A percentile compares a stretch with the other conserved stretches of the same genome.
Conservation (phyloP, 2,113 vertebrate species). For the Urocynchramus pylzowi region DNA sequence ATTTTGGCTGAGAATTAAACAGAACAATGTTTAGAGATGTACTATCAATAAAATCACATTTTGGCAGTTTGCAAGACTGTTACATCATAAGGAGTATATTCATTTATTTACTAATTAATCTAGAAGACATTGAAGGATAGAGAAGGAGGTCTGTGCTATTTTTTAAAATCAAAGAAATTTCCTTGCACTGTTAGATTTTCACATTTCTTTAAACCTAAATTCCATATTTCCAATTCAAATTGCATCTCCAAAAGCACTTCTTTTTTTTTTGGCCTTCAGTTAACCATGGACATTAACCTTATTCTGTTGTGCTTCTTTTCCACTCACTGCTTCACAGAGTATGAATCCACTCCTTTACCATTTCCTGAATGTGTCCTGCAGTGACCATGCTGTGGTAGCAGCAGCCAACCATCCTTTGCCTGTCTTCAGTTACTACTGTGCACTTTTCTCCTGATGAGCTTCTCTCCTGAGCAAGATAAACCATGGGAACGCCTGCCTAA, state of each 20-base stretch:
- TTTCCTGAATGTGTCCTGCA: not conserved
- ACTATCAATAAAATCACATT: not conserved
- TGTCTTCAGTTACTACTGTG: fast-evolving
- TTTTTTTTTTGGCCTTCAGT: not conserved
- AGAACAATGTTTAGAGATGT: not conserved
- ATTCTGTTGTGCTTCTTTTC: not conserved
- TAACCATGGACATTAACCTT: not conserved
- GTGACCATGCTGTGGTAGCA: not conserved
- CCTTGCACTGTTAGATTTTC: not conserved
- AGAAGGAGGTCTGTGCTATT: not conserved
- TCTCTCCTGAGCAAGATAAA: not conserved
- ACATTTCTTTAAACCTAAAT: not conserved
- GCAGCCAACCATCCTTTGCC: not conserved
- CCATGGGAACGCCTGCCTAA: not conserved
- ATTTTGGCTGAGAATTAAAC: not conserved
- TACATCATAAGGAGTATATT: not conserved
- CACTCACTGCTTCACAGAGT: not conserved
- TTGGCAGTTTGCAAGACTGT: not conserved
- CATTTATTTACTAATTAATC: not conserved
- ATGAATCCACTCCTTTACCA: not conserved
- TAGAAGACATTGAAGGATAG: not conserved
- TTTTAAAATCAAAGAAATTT: not conserved
- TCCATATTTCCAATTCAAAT: not conserved
- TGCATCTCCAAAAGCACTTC: not conserved
- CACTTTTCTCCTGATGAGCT: fast-evolving